phyloP scores from a whole-genome alignment of 2,888 invertebrate species.

The Mesorhabditis spiculigera region DNA sequence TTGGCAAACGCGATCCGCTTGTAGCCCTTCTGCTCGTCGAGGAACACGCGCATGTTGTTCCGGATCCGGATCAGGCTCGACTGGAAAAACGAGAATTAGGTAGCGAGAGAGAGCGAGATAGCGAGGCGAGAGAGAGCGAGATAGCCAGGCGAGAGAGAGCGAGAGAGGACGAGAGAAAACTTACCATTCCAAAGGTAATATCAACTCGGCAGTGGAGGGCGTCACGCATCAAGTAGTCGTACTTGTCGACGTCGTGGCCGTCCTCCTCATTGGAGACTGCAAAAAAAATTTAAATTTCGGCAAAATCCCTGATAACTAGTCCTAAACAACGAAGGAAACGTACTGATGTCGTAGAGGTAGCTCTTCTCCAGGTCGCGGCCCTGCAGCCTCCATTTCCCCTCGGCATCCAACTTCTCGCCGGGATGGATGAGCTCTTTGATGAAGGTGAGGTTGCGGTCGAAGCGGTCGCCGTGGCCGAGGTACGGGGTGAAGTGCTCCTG shows the following conservation, averaged over 20 bases:
- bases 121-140: neutral
- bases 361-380: conserved; percentile 57
- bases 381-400: conserved; percentile 27
- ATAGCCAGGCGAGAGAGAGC: too few species aligned
- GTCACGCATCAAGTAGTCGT: conserved; percentile 70
- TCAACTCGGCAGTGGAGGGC: conserved; percentile 17
- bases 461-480: conserved; percentile 56
- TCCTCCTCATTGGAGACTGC: conserved; percentile 30
- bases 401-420: conserved; percentile 13
- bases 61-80: conserved; percentile 16
- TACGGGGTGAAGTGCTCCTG: conserved; percentile 53
- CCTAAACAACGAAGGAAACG: neutral
- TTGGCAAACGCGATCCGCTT: conserved; percentile 13
- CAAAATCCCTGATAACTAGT: conserved; percentile 61
- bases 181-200: conserved; percentile 22
- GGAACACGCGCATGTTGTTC: conserved; percentile 25
- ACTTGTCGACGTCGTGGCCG: conserved; percentile 56
- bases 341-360: conserved; percentile 67
- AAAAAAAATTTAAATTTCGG: too few species aligned
- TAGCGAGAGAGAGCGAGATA: too few species aligned
- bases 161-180: too few species aligned
- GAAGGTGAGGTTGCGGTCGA: conserved; percentile 53
- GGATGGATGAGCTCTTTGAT: conserved; percentile 63
- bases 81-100: conserved; percentile 11
- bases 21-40: conserved; percentile 19